These are phyloP conservation scores for Tyria jacobaeae DNA, from an alignment of 2,888 invertebrate species.

Conservation along the genomic window DNA sequence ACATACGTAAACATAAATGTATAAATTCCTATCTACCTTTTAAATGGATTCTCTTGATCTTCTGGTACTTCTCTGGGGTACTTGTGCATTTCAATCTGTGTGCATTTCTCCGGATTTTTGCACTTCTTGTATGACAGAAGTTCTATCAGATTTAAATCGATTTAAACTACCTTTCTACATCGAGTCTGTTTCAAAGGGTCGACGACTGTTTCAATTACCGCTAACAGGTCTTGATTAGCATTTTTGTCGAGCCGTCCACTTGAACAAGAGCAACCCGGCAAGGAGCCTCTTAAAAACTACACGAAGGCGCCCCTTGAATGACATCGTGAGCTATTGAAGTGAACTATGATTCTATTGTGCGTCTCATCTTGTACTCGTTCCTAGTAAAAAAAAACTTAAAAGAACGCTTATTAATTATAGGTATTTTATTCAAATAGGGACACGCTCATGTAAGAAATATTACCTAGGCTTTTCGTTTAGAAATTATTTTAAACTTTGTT, in stretches of 20 bases:
- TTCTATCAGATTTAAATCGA: too few relatives aligned
- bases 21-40: too few relatives aligned
- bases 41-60: too few relatives aligned
- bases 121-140: too few relatives aligned
- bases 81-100: too few relatives aligned
- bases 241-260: not conserved
- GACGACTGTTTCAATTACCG: not conserved
- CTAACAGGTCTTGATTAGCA: not conserved
- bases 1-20: too few relatives aligned
- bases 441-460: not conserved
- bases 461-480: too few relatives aligned
- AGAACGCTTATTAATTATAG: not conserved
- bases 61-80: too few relatives aligned
- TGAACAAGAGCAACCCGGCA: not conserved
- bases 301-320: not conserved
- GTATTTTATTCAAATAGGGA: not conserved
- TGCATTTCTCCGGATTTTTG: too few relatives aligned
- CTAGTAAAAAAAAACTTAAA: not conserved
- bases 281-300: not conserved
- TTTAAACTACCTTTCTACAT: too few relatives aligned
- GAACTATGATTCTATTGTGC: not conserved
- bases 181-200: not conserved
- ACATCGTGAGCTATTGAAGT: not conserved
- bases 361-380: constrained; percentile 1
- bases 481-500: too few relatives aligned